Evolutionary conservation across 2,113 vertebrate genomes (phyloP).

Genomic region (Dinomys branickii): DNA sequence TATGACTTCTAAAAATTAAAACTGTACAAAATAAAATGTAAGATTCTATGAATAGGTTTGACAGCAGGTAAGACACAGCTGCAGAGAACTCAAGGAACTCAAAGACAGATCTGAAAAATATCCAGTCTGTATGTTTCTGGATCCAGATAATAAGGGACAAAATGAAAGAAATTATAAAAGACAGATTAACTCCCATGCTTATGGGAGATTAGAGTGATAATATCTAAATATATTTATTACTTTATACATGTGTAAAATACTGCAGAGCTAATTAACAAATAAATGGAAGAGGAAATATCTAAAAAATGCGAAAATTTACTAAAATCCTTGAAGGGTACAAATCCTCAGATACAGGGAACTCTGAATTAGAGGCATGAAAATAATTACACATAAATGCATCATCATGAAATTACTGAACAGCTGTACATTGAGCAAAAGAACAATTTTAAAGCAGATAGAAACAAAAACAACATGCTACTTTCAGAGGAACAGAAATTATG

Average conservation of each 20-base stretch:
- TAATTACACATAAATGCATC: neutral
- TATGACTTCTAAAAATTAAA: neutral
- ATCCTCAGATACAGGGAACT: neutral
- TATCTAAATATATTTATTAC: neutral
- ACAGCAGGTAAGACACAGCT: neutral
- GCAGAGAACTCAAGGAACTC: neutral
- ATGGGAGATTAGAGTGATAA: neutral
- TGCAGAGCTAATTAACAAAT: neutral
- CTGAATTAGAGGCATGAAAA: neutral
- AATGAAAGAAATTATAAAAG: neutral
- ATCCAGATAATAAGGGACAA: neutral
- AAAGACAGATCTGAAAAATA: neutral
- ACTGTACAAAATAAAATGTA: neutral
- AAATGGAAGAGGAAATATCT: neutral
- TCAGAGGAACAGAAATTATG: neutral
- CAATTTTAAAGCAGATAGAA: neutral
- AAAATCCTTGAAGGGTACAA: neutral
- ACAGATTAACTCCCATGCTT: neutral
- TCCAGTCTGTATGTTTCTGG: neutral
- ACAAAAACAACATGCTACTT: neutral
- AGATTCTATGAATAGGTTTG: neutral
- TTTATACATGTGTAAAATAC: neutral
- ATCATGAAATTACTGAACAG: neutral
- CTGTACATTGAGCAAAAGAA: neutral
- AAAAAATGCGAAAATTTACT: neutral